A percentile compares a stretch with the other conserved stretches of the same genome.
Evolutionary conservation across 2,797 vertebrate species (phyloP).

Genomic region (Lindbergichthys nudifrons): DNA sequence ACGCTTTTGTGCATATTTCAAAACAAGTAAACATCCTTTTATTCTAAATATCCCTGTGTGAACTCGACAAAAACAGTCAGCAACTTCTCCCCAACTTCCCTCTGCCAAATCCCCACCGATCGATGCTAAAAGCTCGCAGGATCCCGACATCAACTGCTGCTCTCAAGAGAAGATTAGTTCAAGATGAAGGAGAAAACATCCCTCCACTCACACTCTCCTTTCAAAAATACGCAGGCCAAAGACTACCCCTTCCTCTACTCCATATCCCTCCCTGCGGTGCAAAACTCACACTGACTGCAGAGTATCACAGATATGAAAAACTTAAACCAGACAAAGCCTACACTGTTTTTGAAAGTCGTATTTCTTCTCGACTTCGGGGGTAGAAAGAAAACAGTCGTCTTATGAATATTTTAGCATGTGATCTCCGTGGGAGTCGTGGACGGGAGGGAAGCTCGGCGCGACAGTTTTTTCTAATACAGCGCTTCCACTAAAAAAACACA

Average conservation of each 20-base stretch:
- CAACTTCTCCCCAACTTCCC: slow-evolving; percentile 72
- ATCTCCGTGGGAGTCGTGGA: slow-evolving; percentile 73
- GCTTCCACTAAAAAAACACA: slow-evolving; percentile 58
- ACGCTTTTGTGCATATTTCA: slow-evolving; percentile 61
- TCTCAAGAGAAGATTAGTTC: slow-evolving; percentile 77
- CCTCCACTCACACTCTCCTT: slow-evolving; percentile 51
- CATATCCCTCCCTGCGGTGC: slow-evolving; percentile 55
- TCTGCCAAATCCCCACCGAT: slow-evolving; percentile 76
- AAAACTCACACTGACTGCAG: slow-evolving; percentile 70
- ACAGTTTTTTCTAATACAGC: slow-evolving; percentile 45
- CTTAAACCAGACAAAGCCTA: slow-evolving; percentile 67
- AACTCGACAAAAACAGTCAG: slow-evolving; percentile 56
- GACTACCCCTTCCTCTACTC: slow-evolving; percentile 53
- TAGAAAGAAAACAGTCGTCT: slow-evolving; percentile 61
- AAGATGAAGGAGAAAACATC: slow-evolving; percentile 69
- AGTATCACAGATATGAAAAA: slow-evolving; percentile 69
- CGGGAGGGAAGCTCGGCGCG: slow-evolving; percentile 34
- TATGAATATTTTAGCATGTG: slow-evolving; percentile 82
- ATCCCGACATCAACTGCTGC: slow-evolving; percentile 68
- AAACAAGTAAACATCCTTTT: slow-evolving; percentile 67
- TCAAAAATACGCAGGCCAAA: slow-evolving; percentile 56
- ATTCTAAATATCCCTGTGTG: slow-evolving; percentile 59
- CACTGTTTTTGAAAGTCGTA: slow-evolving; percentile 61
- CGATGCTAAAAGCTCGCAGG: slow-evolving; percentile 74
- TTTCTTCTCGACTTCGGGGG: slow-evolving; percentile 39